phyloP scores from a whole-genome alignment of 2,797 vertebrate genomes.

The Simalia tracyae region DNA sequence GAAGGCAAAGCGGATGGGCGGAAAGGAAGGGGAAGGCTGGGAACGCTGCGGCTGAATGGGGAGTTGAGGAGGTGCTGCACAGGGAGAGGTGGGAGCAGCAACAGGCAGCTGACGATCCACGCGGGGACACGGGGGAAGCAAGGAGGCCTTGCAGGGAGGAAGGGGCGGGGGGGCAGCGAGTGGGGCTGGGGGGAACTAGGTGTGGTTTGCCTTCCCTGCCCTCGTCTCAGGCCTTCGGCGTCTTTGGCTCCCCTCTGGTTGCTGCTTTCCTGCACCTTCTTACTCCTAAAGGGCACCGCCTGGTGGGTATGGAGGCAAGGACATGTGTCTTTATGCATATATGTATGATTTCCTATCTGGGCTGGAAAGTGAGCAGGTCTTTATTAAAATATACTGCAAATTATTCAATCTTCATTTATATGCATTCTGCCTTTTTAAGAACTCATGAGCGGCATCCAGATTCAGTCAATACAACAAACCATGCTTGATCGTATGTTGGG shows the following conservation, averaged over 20 bases:
- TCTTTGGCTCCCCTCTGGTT: background rate
- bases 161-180: background rate
- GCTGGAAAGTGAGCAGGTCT: background rate
- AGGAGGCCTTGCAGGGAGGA: background rate
- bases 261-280: background rate
- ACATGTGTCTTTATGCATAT: background rate
- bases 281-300: background rate
- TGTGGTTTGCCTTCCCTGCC: background rate
- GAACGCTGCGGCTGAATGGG: background rate
- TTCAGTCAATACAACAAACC: background rate
- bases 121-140: background rate
- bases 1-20: background rate
- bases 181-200: background rate
- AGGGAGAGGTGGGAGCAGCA: background rate
- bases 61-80: background rate
- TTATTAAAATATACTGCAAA: background rate
- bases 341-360: background rate
- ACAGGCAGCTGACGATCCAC: background rate
- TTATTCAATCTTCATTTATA: background rate
- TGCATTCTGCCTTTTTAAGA: background rate
- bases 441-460: background rate
- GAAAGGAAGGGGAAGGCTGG: background rate
- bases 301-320: background rate
- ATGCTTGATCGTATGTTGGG: background rate
- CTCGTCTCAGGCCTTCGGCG: background rate